Conservation (phyloP, 2,113 vertebrate genomes). For the Lanius collurio region DNA sequence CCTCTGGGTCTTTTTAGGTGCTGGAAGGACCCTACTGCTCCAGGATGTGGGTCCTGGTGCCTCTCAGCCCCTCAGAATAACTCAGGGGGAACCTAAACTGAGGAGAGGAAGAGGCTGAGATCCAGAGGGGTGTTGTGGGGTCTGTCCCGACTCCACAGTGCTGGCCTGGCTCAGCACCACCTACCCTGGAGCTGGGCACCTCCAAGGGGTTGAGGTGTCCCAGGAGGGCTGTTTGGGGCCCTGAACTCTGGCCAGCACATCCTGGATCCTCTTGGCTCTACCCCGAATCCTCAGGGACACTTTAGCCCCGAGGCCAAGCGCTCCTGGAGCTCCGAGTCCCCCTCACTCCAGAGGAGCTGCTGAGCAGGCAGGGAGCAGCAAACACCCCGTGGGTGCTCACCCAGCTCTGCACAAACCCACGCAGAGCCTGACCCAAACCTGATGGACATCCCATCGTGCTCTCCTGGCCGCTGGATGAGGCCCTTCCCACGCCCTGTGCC, state of each 20-base stretch:
- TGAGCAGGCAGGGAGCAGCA: not conserved
- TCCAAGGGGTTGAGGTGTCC: not conserved
- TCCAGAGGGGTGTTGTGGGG: not conserved
- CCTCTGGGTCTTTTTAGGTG: not conserved
- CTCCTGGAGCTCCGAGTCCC: not conserved
- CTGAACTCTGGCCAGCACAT: not conserved
- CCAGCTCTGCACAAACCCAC: rapidly evolving
- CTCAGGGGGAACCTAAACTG: rapidly evolving
- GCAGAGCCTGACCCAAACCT: not conserved
- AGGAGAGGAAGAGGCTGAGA: not conserved
- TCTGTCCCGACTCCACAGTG: rapidly evolving
- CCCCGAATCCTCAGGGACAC: rapidly evolving
- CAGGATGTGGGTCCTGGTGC: not conserved
- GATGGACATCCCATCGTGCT: not conserved
- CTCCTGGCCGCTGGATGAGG: not conserved
- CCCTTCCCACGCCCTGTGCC: not conserved
- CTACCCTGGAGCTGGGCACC: not conserved
- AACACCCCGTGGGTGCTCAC: rapidly evolving
- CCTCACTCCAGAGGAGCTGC: not conserved
- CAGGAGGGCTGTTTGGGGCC: not conserved
- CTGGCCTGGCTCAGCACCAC: not conserved
- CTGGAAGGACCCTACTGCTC: not conserved
- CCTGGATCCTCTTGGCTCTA: not conserved
- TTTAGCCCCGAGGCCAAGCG: not conserved
- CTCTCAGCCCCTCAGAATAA: not conserved